These are phyloP conservation scores for Ammodytes dubius DNA, from an alignment of 2,113 vertebrate species.

Conservation along the genomic window DNA sequence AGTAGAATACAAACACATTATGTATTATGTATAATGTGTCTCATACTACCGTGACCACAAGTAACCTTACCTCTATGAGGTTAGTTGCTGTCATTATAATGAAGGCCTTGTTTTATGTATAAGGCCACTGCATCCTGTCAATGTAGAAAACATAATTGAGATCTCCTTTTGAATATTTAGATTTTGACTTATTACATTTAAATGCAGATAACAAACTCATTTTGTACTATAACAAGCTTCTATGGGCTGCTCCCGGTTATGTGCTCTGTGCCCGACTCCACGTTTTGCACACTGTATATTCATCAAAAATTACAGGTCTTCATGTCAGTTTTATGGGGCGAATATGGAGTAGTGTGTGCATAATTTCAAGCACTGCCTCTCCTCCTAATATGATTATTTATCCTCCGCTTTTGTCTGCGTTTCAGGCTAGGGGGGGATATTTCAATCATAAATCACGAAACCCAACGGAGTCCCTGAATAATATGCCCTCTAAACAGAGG, in stretches of 20 bases:
- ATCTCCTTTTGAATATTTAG: constrained; percentile 9
- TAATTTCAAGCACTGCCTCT: constrained; percentile 74
- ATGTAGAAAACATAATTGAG: neutral
- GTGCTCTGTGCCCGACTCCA: constrained; percentile 25
- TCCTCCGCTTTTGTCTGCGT: constrained; percentile 62
- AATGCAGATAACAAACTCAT: constrained; percentile 18
- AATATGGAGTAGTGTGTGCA: constrained; percentile 74
- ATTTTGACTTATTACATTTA: constrained; percentile 11
- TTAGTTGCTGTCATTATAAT: neutral
- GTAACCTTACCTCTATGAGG: too few relatives aligned
- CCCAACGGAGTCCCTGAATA: constrained; percentile 45
- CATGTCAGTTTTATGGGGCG: constrained; percentile 78
- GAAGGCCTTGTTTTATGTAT: neutral
- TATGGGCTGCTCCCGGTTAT: neutral
- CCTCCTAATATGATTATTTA: constrained; percentile 76
- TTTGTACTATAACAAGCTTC: neutral
- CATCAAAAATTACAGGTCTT: constrained; percentile 69
- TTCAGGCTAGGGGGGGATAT: constrained; percentile 59
- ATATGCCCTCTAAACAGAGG: constrained; percentile 43
- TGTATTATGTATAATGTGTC: too few relatives aligned
- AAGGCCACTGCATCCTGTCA: neutral
- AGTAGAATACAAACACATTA: too few relatives aligned
- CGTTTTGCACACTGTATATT: constrained; percentile 57
- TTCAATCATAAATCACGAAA: constrained; percentile 69
- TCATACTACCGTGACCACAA: too few relatives aligned